These are phyloP conservation scores for Antheraea pernyi DNA, from an alignment of 1,140 invertebrate species.

Conservation along the genomic window DNA sequence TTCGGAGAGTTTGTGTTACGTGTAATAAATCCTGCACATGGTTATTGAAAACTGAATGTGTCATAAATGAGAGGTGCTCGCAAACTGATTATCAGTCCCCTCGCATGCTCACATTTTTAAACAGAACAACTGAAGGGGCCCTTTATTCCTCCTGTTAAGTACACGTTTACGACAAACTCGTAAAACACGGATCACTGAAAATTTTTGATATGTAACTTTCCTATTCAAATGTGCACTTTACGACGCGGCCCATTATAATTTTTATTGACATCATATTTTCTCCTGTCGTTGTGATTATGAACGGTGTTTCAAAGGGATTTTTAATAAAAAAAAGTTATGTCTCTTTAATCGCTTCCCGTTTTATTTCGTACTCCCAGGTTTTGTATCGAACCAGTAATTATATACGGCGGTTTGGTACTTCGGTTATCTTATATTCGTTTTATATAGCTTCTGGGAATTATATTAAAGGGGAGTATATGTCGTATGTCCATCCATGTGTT, in stretches of 20 bases:
- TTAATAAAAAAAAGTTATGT: conserved; percentile 63
- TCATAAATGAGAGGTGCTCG: conserved; percentile 35
- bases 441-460: conserved; percentile 12
- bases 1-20: not conserved
- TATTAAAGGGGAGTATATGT: not conserved
- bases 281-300: conserved; percentile 59
- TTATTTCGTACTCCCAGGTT: conserved; percentile 36
- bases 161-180: conserved; percentile 76
- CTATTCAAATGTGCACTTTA: conserved; percentile 77
- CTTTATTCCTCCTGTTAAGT: conserved; percentile 74
- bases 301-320: conserved; percentile 68
- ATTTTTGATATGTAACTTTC: conserved; percentile 79
- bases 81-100: conserved; percentile 64
- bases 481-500: not conserved
- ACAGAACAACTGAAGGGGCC: conserved; percentile 56
- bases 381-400: conserved; percentile 38
- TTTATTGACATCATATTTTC: conserved; percentile 72
- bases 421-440: not conserved
- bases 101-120: conserved; percentile 66
- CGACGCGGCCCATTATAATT: conserved; percentile 72
- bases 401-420: not conserved
- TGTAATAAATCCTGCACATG: conserved; percentile 14
- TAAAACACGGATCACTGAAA: conserved; percentile 78
- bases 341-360: conserved; percentile 75
- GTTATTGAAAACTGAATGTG: conserved; percentile 31